Percentiles rank a stretch among this genome's conserved stretches.
These are phyloP conservation scores for Xiphydria camelus DNA, from an alignment of 2,888 invertebrate genomes.

Conservation along the genomic window DNA sequence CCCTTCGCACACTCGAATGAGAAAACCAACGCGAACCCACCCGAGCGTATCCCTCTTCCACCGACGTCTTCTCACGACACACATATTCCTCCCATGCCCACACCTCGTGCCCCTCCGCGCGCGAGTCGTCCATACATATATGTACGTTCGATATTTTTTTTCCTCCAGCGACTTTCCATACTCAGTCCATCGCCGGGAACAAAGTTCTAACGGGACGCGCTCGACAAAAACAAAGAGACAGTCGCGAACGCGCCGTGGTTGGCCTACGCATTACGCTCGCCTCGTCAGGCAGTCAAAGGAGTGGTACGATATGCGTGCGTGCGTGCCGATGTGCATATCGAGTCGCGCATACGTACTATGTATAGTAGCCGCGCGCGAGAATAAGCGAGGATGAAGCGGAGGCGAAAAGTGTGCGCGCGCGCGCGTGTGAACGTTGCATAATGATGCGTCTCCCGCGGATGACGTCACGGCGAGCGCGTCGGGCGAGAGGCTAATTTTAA, in stretches of 20 bases:
- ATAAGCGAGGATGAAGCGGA: conserved; percentile 5
- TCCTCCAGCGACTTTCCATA: no score
- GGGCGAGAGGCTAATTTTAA: conserved; percentile 39
- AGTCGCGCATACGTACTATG: not conserved
- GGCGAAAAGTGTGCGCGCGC: conserved; percentile 1
- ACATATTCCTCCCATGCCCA: no score
- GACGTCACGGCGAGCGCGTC: conserved; percentile 16
- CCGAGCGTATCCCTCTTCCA: no score
- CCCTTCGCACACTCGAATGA: no score
- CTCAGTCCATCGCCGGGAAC: no score
- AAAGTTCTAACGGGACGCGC: conserved; percentile 1
- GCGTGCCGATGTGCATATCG: no score
- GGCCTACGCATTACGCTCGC: conserved; percentile 5
- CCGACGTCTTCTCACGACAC: no score
- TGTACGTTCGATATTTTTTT: no score
- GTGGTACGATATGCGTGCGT: conserved; percentile 8
- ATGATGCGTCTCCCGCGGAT: conserved; percentile 20
- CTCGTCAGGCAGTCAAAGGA: conserved; percentile 10
- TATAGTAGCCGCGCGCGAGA: not conserved
- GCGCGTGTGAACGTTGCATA: conserved; percentile 29
- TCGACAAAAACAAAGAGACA: conserved; percentile 5
- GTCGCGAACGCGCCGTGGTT: conserved; percentile 3
- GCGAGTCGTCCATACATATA: no score
- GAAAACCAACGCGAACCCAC: no score
- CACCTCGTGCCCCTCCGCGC: no score